Evolutionary conservation across 2,888 invertebrate species (phyloP).

Genomic region (Hyppa rectilinea): DNA sequence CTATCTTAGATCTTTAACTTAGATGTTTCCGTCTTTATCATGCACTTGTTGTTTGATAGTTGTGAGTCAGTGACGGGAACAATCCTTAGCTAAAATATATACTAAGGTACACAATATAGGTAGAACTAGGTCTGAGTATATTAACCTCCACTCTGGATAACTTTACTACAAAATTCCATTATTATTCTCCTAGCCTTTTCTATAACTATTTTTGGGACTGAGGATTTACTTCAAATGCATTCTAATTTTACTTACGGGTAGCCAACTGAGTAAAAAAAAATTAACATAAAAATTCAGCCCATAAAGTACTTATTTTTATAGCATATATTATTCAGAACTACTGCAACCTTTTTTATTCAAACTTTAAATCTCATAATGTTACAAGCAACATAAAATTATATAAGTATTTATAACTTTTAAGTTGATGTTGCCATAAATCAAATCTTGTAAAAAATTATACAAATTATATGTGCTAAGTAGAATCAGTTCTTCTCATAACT

Average conservation of each 20-base stretch:
- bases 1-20: neutral
- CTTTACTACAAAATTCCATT: neutral
- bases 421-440: constrained; percentile 16
- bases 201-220: neutral
- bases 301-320: neutral
- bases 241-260: neutral
- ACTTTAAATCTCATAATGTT: neutral
- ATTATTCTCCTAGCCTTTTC: neutral
- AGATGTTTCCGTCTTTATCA: neutral
- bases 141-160: neutral
- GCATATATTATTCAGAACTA: neutral
- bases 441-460: too few species aligned
- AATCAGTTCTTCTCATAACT: neutral
- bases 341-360: neutral
- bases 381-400: constrained; percentile 8
- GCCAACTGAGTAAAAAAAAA: neutral
- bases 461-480: neutral
- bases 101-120: neutral
- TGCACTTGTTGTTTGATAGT: neutral
- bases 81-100: neutral
- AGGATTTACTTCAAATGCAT: neutral
- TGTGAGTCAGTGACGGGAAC: neutral
- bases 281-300: neutral
- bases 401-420: constrained; percentile 4
- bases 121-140: too few species aligned